phyloP scores from a whole-genome alignment of 1,140 invertebrate genomes.

The Zaprionus vittiger region DNA sequence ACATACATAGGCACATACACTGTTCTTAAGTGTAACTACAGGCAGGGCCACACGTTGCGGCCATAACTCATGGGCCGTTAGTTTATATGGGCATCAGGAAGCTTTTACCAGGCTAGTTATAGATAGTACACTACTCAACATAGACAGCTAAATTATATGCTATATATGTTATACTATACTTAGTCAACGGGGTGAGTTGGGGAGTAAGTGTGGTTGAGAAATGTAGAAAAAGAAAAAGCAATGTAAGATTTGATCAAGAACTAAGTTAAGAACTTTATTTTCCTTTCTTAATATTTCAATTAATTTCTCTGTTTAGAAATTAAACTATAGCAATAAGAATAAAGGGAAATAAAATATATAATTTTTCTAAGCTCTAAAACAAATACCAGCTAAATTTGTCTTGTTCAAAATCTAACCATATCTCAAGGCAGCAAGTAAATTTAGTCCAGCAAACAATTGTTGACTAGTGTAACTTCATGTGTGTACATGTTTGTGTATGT shows the following conservation, averaged over 20 bases:
- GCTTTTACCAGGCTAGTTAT: conserved; percentile 72
- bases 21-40: conserved; percentile 74
- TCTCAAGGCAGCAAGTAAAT: neutral
- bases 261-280: neutral
- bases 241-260: neutral
- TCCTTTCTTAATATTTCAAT: no score
- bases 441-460: neutral
- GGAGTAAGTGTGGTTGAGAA: neutral
- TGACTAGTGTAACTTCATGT: conserved; percentile 28
- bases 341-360: no score
- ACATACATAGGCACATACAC: conserved; percentile 8
- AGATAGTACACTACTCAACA: conserved; percentile 47
- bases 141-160: conserved; percentile 1
- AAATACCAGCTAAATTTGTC: neutral
- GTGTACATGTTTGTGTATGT: neutral
- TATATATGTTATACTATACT: neutral
- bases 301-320: no score
- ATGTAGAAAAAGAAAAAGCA: neutral
- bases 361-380: no score
- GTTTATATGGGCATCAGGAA: conserved; percentile 59
- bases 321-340: no score
- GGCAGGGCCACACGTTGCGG: conserved; percentile 67
- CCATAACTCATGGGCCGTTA: conserved; percentile 70
- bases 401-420: neutral
- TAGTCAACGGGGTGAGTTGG: neutral